These are phyloP conservation scores for Sebastes matsubarae DNA, from an alignment of 2,797 vertebrate genomes.

Conservation along the genomic window DNA sequence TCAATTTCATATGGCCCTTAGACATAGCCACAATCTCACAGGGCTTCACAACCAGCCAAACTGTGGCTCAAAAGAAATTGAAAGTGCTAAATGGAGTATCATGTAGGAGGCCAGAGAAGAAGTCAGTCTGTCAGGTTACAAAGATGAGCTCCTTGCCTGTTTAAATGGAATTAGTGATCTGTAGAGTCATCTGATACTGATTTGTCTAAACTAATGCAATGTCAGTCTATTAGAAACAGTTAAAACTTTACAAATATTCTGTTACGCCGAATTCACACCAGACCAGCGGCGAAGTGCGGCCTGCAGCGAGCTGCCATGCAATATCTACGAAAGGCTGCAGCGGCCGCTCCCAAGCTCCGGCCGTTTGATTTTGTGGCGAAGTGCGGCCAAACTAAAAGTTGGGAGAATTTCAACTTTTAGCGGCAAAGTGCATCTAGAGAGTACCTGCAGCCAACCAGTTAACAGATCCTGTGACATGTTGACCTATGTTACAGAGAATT, in stretches of 20 bases:
- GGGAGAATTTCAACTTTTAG: no score
- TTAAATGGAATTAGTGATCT: slow-evolving; percentile 6
- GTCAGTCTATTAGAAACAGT: neutral
- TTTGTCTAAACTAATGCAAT: neutral
- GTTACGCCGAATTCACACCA: no score
- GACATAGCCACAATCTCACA: neutral
- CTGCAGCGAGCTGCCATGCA: no score
- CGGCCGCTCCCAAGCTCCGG: no score
- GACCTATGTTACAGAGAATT: no score
- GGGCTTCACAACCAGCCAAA: neutral
- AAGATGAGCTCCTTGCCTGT: neutral
- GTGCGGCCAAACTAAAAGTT: no score
- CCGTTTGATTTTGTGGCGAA: no score
- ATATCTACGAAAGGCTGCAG: no score
- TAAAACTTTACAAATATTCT: neutral
- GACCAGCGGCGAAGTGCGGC: no score
- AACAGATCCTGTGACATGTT: no score
- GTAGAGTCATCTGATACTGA: slow-evolving; percentile 3
- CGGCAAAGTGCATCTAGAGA: no score
- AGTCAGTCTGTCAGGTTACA: neutral
- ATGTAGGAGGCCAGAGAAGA: neutral
- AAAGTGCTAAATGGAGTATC: neutral
- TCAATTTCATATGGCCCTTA: neutral
- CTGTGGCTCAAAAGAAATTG: neutral
- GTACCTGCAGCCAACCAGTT: no score